Conservation (phyloP, 2,888 invertebrate species). For the Sphecodes monilicornis region DNA sequence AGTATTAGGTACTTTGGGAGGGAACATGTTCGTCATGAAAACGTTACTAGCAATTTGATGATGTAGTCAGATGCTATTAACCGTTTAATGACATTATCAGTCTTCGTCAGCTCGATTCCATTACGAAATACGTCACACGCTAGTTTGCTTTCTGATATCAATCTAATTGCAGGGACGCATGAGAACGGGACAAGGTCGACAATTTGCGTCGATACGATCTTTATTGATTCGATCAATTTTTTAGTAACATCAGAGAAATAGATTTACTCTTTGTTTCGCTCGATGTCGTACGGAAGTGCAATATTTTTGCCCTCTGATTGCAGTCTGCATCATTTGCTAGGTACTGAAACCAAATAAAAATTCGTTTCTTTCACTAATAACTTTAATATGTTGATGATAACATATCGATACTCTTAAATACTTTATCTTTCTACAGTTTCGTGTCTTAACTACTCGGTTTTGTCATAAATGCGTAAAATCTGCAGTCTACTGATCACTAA, state of each 20-base stretch:
- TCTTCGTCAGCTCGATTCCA: constrained; percentile 44
- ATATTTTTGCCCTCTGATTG: neutral
- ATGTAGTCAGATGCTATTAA: constrained; percentile 38
- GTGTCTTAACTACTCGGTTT: too few relatives aligned
- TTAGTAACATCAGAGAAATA: neutral
- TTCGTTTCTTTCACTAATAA: neutral
- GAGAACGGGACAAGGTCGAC: constrained; percentile 4
- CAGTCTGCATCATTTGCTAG: neutral
- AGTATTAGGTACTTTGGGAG: neutral
- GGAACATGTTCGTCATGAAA: neutral
- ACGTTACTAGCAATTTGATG: constrained; percentile 32
- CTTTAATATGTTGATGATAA: neutral
- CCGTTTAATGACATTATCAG: constrained; percentile 48
- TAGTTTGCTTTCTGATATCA: constrained; percentile 39
- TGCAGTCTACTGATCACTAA: too few relatives aligned
- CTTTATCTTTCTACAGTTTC: too few relatives aligned
- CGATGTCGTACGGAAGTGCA: neutral
- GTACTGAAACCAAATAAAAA: neutral
- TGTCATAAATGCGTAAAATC: too few relatives aligned
- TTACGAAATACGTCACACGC: constrained; percentile 38
- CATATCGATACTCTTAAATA: too few relatives aligned
- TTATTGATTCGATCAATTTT: neutral
- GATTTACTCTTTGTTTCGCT: neutral
- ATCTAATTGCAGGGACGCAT: constrained; percentile 19
- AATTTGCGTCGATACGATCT: neutral